phyloP scores from a whole-genome alignment of 2,888 invertebrate genomes.

The Epirrhoe alternata region DNA sequence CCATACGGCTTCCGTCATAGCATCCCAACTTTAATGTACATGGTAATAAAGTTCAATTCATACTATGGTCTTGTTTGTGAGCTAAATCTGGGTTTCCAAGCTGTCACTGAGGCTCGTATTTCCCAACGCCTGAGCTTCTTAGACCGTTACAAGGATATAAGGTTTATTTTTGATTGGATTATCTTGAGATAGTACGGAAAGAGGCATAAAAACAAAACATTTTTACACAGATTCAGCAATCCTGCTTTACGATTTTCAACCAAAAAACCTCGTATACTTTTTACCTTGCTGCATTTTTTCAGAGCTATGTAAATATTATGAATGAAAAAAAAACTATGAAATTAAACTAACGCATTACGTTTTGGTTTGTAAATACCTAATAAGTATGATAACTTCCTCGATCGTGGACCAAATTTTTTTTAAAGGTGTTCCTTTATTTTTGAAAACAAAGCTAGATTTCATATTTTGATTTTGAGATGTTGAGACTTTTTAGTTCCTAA shows the following conservation, averaged over 20 bases:
- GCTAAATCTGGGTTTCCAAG: slow-evolving; percentile 53
- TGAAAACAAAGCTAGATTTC: no score
- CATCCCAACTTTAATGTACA: background rate
- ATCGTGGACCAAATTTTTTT: no score
- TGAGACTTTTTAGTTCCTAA: no score
- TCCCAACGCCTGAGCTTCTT: slow-evolving; percentile 50
- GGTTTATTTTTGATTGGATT: slow-evolving; percentile 20
- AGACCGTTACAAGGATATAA: slow-evolving; percentile 34
- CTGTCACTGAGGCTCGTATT: slow-evolving; percentile 56
- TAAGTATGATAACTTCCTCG: no score
- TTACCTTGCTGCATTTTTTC: background rate
- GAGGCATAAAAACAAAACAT: background rate
- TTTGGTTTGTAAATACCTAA: no score
- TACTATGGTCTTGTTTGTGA: slow-evolving; percentile 42
- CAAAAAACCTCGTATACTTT: background rate
- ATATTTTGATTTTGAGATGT: no score
- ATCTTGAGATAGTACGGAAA: slow-evolving; percentile 3
- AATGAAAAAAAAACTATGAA: no score
- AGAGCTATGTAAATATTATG: no score
- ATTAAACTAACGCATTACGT: no score
- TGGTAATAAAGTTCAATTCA: background rate
- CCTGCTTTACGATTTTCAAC: background rate
- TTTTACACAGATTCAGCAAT: background rate
- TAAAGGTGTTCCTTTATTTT: no score
- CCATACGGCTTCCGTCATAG: background rate